phyloP scores from a whole-genome alignment of 1,140 invertebrate species.

The Metopolophium dirhodum region DNA sequence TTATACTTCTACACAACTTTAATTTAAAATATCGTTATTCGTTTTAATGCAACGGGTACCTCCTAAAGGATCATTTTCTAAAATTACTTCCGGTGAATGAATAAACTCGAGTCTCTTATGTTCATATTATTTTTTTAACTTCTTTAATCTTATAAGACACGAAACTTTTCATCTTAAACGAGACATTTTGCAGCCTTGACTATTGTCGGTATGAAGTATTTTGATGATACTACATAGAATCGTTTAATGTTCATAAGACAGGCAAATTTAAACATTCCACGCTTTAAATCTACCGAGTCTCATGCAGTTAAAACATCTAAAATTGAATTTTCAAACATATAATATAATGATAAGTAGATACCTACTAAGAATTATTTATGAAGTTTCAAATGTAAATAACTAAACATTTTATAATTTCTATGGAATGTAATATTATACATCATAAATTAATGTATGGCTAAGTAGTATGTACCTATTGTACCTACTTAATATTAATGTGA shows the following conservation, averaged over 20 bases:
- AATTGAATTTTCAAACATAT: neutral
- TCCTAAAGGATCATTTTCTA: neutral
- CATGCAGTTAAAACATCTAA: neutral
- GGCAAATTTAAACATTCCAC: constrained; percentile 5
- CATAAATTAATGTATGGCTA: neutral
- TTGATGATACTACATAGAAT: neutral
- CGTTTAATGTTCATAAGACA: constrained; percentile 7
- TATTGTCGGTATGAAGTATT: neutral
- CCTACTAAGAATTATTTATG: neutral
- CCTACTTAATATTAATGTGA: neutral
- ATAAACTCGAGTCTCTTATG: neutral
- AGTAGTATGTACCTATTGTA: too few relatives aligned
- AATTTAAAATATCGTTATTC: constrained; percentile 6
- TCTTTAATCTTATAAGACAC: neutral
- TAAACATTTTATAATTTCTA: neutral
- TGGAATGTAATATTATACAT: neutral
- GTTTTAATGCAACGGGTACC: neutral
- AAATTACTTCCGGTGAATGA: neutral
- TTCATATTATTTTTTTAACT: constrained; percentile 17
- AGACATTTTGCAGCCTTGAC: neutral
- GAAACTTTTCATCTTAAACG: constrained; percentile 17
- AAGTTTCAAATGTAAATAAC: neutral
- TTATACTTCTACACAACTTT: neutral
- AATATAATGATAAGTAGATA: neutral
- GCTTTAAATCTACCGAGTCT: neutral